Evolutionary conservation across 2,888 invertebrate genomes (phyloP), one percentile per base, ranked within the genome.

Genomic region (Drosophila mimetica): DNA sequence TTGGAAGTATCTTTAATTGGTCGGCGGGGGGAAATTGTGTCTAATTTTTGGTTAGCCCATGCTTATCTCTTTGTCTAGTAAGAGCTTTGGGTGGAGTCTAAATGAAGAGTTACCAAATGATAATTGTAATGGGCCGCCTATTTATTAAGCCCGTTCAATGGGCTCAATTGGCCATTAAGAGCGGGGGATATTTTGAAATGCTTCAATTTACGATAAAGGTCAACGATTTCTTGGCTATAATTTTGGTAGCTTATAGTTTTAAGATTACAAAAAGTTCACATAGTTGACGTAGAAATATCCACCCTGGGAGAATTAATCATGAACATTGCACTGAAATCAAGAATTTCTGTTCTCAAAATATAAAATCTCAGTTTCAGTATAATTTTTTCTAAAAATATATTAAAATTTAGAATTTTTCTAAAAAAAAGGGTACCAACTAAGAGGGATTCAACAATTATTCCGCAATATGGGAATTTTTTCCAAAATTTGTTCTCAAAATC

Each of bases 71-170:
- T 46, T 46, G 18, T 30, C 30, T 46, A 28, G 36, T 36, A 60
- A 60, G n/a, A 61, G 61, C 61, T 61, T 61, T 30, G 60, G 60
- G 60, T 61, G 60, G 63, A 39, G 60, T 42, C 65, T 42, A 64
- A 63, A 42, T 64, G 34, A 34, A 64, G 63, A 64, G 63, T 64
- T 64, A 41, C 63, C 63, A 50, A 64, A 61, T 61, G 42, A 46
- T 46, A 60, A 46, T 60, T 60, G 60, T 46, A 46, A 60, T 60
- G 44, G 28, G 61, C 60, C 46, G 44, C 42, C 60, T 60, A 61
- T 61, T 61, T 60, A 61, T 60, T 61, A 61, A 7, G 60, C 32
- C 37, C 37, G 37, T 20, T 61, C 28, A 46, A 22, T 30, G 22
- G 61, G 60, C 16, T 39, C 55, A 32, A 55, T 58, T 25, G 37